Evolutionary conservation across 1,140 invertebrate species (phyloP), one percentile per base, ranked within the genome.

Genomic region (Popillia japonica): DNA sequence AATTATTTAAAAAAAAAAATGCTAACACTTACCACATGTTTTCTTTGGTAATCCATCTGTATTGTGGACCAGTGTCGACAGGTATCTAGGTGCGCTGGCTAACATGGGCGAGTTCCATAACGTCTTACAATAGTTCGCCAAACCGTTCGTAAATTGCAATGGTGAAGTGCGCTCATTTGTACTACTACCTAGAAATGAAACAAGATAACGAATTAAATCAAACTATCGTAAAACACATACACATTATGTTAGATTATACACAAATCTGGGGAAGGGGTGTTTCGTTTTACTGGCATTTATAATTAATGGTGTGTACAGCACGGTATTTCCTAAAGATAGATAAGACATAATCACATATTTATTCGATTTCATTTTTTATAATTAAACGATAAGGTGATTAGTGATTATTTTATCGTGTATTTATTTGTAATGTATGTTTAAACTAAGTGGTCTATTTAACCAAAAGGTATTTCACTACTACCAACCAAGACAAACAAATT

Each of bases 91-190:
- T 48, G 81, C 83, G 8, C 73, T 83, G 6, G 85, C 79, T 11
- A 85, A 64, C 6, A 86, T 61, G 0, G 84, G 82, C 8, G 85
- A 80, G 20, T 83, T 82, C 86, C 86, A 86, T 20, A 86, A 75
- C 34, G 79, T 83, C 72, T 84, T 76, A 73, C 85, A 86, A 72
- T 86, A 86, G 7, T 82, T 83, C 20, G 84, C 80, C 74, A 85
- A 85, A 23, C 83, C 84, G 10, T 81, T 77, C 8, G 85, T 64
- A 72, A 85, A 86, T 23, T 83, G 84, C 20, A 82, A 40, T 1
- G 85, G 82, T 9, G 84, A 84, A 0, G 79, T 73, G 40, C 83
- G 72, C 11, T 75, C 78, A 41, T 75, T 78, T 40, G 11, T 34
- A 42, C 22, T 61, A 81, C 78, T 82, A 84, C 72, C 61, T 83